Evolutionary conservation across 2,888 invertebrate genomes (phyloP).

Genomic region (Margaritifera margaritifera): DNA sequence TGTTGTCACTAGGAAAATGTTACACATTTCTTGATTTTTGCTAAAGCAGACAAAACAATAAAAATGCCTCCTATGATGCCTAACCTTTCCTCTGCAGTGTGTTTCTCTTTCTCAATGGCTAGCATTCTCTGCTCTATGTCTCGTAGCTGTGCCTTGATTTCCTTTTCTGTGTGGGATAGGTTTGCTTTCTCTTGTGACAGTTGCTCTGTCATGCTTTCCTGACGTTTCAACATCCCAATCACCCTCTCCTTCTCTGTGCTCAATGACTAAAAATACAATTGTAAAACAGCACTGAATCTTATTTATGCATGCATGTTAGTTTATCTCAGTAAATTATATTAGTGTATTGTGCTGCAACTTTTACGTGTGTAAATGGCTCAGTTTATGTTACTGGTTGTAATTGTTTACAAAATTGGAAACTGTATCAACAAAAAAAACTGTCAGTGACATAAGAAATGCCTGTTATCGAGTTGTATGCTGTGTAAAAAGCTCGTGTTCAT

Average conservation of each 20-base stretch:
- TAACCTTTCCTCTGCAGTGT: slow-evolving; percentile 70
- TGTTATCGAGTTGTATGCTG: too few species aligned
- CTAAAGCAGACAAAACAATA: not conserved
- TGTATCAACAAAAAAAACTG: too few species aligned
- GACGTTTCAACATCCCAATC: slow-evolving; percentile 60
- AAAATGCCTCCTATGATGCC: slow-evolving; percentile 4
- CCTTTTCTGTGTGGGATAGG: slow-evolving; percentile 67
- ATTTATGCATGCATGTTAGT: not conserved
- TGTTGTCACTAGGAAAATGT: too few species aligned
- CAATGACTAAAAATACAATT: slow-evolving; percentile 57
- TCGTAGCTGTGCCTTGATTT: slow-evolving; percentile 55
- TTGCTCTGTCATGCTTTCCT: slow-evolving; percentile 51
- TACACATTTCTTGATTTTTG: not conserved
- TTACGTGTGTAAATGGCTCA: too few species aligned
- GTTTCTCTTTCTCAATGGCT: slow-evolving; percentile 62
- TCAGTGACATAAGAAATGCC: too few species aligned
- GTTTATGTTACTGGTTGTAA: too few species aligned
- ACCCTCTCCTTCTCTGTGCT: slow-evolving; percentile 71
- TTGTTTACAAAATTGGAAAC: too few species aligned
- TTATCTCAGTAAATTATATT: not conserved
- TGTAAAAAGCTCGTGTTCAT: too few species aligned
- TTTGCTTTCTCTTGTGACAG: slow-evolving; percentile 71
- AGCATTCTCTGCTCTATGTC: slow-evolving; percentile 72
- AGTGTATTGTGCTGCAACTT: too few species aligned
- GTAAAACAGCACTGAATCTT: not conserved